Evolutionary conservation across 2,113 vertebrate genomes (phyloP).

Genomic region (Platysternon megacephalum): DNA sequence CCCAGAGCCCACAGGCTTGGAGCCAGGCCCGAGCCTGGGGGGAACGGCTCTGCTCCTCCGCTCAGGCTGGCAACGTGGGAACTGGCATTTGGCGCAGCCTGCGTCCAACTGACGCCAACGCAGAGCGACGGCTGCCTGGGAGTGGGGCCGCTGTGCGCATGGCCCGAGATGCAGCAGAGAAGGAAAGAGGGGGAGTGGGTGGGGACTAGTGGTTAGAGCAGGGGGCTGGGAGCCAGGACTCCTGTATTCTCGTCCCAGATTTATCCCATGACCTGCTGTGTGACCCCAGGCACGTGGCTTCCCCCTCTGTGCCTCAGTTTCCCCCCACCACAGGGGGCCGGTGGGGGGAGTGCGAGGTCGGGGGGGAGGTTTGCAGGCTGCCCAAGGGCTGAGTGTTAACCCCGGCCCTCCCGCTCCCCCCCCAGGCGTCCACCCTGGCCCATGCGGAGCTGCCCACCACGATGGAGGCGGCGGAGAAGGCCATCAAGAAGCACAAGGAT

Average conservation of each 20-base stretch:
- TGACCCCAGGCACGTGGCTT: neutral
- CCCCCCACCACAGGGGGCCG: neutral
- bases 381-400: neutral
- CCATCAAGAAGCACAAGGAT: constrained; percentile 90
- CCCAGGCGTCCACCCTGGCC: constrained; percentile 85
- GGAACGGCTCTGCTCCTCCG: neutral
- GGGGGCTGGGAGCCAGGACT: no score
- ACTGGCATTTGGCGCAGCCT: neutral
- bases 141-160: neutral
- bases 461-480: constrained; percentile 83
- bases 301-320: neutral
- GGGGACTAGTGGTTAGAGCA: no score
- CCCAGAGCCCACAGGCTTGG: neutral
- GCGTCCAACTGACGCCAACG: neutral
- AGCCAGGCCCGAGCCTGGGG: neutral
- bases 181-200: no score
- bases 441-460: constrained; percentile 86
- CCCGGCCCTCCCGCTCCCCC: rapidly evolving
- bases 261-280: neutral
- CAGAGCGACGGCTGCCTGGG: neutral
- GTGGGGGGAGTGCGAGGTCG: neutral
- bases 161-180: neutral
- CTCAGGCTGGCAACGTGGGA: neutral
- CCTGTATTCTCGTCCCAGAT: neutral
- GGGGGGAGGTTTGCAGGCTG: neutral